Conservation (phyloP, 2,888 invertebrate species). For the Apocheima hispidaria region DNA sequence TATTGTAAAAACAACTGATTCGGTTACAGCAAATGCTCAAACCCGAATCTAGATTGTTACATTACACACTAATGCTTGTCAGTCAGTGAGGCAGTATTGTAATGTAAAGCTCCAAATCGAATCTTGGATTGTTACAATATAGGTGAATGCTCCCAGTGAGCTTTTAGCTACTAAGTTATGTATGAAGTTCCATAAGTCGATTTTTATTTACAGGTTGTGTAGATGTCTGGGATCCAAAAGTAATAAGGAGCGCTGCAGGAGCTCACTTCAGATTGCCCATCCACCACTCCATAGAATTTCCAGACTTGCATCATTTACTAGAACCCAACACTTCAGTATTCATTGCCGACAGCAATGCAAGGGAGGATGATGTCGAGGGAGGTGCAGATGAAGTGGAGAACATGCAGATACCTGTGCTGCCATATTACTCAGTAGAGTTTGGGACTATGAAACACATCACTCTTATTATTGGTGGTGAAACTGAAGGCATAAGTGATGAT, state of each 20-base stretch:
- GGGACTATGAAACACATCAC: slow-evolving; percentile 83
- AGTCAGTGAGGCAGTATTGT: too few relatives aligned
- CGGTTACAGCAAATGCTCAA: too few relatives aligned
- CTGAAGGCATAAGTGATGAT: slow-evolving; percentile 92
- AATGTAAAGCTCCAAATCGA: too few relatives aligned
- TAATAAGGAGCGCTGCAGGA: slow-evolving; percentile 93
- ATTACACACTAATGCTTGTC: too few relatives aligned
- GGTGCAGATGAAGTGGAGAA: slow-evolving; percentile 41
- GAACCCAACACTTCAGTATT: slow-evolving; percentile 83
- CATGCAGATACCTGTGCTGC: slow-evolving; percentile 81
- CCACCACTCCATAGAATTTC: slow-evolving; percentile 88
- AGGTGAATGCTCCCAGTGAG: too few relatives aligned
- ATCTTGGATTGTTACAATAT: too few relatives aligned
- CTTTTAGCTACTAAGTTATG: too few relatives aligned
- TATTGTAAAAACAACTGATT: too few relatives aligned
- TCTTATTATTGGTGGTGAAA: slow-evolving; percentile 95
- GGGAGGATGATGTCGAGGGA: slow-evolving; percentile 47
- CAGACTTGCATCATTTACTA: slow-evolving; percentile 79
- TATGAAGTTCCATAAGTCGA: too few relatives aligned
- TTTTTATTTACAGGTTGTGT: slow-evolving; percentile 89
- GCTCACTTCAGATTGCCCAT: slow-evolving; percentile 94
- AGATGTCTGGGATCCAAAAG: slow-evolving; percentile 96
- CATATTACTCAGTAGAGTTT: slow-evolving; percentile 88
- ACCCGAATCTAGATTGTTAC: too few relatives aligned
- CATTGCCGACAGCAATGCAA: slow-evolving; percentile 89